Evolutionary conservation across 1,140 invertebrate genomes (phyloP), one percentile per base, ranked within the genome.

Genomic region (Dermatophagoides farinae): DNA sequence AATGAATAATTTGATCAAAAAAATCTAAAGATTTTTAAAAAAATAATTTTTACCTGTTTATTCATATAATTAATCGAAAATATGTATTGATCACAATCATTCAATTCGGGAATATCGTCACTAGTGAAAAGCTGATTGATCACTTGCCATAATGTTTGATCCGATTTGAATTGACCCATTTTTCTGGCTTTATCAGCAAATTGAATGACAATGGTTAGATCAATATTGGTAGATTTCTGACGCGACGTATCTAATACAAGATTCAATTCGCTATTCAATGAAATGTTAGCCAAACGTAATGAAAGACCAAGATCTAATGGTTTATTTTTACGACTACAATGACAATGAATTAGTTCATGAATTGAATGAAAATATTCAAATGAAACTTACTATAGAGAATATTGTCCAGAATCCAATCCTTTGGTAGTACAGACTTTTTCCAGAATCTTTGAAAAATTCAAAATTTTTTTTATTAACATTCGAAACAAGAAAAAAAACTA

Each of bases 211-310:
- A 60, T 38, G 1, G 16, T 60, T 25, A 60, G 57, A 11, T 38
- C 5, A n/a, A n/a, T n/a, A n/a, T n/a, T n/a, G n/a, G n/a, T n/a
- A n/a, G n/a, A n/a, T 25, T 31, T 10, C 4, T 59, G 16, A 1
- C 6, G 11, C 25, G 12, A 12, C 10, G 46, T 1, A 55, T 37
- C 59, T 1, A 12, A n/a, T 20, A 6, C 18, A 25, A 60, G 16
- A 22, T 60, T 8, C 12, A 60, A 50, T 38, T 60, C 31, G n/a
- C 46, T 43, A 41, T 60, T 60, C 31, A 40, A 25, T 52, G 59
- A 50, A 37, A 60, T 25, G 20, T 18, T 41, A 59, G 59, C 46
- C 12, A 60, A 53, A 12, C 59, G 25, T 16, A 60, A 23, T 16
- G 59, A n/a, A 16, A 60, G 37, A 20, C 46, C 23, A 11, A 58